Conservation (phyloP, 2,113 vertebrate species). For the Epinephelus moara region DNA sequence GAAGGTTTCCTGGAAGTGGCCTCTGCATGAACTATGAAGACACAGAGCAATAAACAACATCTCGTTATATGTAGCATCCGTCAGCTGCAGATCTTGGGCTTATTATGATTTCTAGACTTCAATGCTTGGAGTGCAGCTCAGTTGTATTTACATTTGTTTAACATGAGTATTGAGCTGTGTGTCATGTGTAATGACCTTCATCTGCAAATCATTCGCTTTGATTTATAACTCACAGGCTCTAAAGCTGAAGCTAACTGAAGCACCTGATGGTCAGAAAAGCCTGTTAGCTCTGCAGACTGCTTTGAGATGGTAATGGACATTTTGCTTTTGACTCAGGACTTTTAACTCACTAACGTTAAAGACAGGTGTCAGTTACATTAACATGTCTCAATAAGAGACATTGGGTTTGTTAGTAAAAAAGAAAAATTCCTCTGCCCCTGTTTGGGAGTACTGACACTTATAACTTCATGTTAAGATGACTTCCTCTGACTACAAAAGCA, state of each 20-base stretch:
- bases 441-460: too few species aligned
- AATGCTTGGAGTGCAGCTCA: background rate
- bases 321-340: background rate
- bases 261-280: background rate
- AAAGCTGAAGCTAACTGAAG: background rate
- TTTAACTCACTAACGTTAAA: background rate
- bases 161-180: background rate
- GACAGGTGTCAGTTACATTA: background rate
- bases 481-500: too few species aligned
- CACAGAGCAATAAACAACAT: background rate
- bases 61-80: background rate
- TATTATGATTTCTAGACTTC: background rate
- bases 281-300: background rate
- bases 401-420: too few species aligned
- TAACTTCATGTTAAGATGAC: too few species aligned
- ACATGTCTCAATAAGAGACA: background rate
- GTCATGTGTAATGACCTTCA: background rate
- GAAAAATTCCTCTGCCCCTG: too few species aligned
- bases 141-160: background rate
- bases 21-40: constrained; percentile 1
- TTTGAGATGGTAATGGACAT: background rate
- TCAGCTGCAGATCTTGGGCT: background rate
- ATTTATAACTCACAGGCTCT: background rate
- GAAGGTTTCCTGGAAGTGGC: background rate
- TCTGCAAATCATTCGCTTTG: background rate